phyloP scores from a whole-genome alignment of 2,113 vertebrate species.

The Anhinga anhinga region DNA sequence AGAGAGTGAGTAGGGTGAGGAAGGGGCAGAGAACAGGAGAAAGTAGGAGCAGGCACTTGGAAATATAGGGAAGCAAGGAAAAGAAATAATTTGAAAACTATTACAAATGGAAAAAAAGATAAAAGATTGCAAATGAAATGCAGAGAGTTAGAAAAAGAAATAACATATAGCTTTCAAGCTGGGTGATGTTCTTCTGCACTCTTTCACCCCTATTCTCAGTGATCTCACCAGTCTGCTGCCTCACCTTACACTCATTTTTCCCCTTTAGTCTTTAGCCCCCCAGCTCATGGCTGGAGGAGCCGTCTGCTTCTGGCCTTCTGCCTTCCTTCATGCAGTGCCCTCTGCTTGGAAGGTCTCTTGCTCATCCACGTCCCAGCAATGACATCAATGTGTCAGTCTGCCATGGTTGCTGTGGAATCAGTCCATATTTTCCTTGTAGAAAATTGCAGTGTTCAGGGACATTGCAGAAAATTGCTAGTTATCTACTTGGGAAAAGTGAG shows the following conservation, averaged over 20 bases:
- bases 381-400: background rate
- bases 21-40: background rate
- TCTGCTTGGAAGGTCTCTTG: background rate
- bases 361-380: background rate
- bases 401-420: background rate
- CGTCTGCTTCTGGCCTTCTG: background rate
- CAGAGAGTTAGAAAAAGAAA: background rate
- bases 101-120: background rate
- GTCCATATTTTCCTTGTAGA: constrained; percentile 3
- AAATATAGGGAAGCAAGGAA: background rate
- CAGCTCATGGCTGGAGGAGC: background rate
- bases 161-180: background rate
- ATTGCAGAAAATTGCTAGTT: constrained; percentile 53
- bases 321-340: background rate
- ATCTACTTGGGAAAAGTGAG: background rate
- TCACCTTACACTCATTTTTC: background rate
- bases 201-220: background rate
- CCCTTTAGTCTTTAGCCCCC: background rate
- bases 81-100: background rate
- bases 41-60: background rate
- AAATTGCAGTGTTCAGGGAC: constrained; percentile 43
- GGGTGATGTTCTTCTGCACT: background rate
- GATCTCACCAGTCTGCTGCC: background rate
- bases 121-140: background rate
- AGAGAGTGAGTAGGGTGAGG: background rate